These are phyloP conservation scores for Gymnarchus niloticus DNA, from an alignment of 2,113 vertebrate genomes.

Conservation along the genomic window DNA sequence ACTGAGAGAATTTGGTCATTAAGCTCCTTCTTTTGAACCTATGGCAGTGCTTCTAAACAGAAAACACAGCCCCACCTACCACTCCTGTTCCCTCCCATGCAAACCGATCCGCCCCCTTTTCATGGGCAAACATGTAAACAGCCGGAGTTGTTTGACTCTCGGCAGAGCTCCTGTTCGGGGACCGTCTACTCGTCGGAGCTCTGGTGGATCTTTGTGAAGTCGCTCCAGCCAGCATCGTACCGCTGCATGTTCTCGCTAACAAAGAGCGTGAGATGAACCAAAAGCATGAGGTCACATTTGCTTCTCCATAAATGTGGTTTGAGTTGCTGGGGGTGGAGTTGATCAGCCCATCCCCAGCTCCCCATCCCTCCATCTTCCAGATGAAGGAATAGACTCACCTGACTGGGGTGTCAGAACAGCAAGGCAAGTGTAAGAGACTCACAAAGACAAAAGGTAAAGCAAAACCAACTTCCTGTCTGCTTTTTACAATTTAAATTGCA, in stretches of 20 bases:
- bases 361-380: not conserved
- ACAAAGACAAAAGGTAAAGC: conserved; percentile 2
- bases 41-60: not conserved
- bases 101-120: not conserved
- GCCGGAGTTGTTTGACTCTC: not conserved
- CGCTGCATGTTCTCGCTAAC: not conserved
- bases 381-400: too few relatives aligned
- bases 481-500: not conserved
- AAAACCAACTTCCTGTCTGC: not conserved
- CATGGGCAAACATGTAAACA: not conserved
- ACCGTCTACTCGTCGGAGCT: not conserved
- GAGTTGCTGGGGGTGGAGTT: not conserved
- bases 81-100: not conserved
- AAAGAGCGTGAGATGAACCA: not conserved
- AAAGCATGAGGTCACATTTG: conserved; percentile 1
- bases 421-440: not conserved
- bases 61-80: not conserved
- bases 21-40: too few relatives aligned
- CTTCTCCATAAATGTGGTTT: not conserved
- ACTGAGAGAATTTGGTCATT: too few relatives aligned
- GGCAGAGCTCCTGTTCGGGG: not conserved
- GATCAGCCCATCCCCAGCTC: not conserved
- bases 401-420: too few relatives aligned
- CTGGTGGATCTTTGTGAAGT: not conserved
- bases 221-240: not conserved